Base-by-base conservation (phyloP, 2,888 invertebrate genomes). In the Thymelicus acteon region DNA sequence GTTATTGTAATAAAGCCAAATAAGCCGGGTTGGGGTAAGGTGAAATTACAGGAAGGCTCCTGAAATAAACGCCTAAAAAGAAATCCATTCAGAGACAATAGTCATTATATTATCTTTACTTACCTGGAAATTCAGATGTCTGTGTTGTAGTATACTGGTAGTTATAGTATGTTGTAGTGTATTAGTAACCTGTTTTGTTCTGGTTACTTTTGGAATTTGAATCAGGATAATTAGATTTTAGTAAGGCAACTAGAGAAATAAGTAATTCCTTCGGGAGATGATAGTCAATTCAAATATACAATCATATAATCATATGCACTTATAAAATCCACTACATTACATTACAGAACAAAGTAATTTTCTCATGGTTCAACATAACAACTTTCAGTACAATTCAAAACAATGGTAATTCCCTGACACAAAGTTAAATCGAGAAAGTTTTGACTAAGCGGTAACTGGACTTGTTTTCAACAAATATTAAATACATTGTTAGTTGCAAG, bases 351-450 rank as follows among this genome's bases (percentile, higher is more conserved):
- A 8, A 40, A 40, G 8, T 40, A 40, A 44, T 44, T 44, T 10
- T 44, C 44, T 44, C 44, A 10, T 44, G 10, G 10, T 44, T 4
- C 12, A 44, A 31, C 31, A 15, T 19, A 10, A 52, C 19, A 62
- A 60, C 39, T 48, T 40, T 40, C 40, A 61, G 37, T 62, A 40
- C 62, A 62, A 60, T 67, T 49, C 15, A 57, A 61, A 52, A 52
- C 44, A 71, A 71, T 54, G 47, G 60, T 61, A 70, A 64, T 49
- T 58, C 37, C 39, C 63, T 52, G 52, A 62, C 66, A 66, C 65
- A 44, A 73, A 49, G 66, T 75, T 72, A 68, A 72, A 75, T 74
- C 52, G 69, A 15, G 44, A 69, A 75, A 75, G 73, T 74, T 75
- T 52, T 60, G 62, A 69, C 62, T 62, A 71, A 48, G 61, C 61